A percentile compares a stretch with the other conserved stretches of the same genome.
phyloP scores from a whole-genome alignment of 2,888 invertebrate genomes.

The Synergus gifuensis region DNA sequence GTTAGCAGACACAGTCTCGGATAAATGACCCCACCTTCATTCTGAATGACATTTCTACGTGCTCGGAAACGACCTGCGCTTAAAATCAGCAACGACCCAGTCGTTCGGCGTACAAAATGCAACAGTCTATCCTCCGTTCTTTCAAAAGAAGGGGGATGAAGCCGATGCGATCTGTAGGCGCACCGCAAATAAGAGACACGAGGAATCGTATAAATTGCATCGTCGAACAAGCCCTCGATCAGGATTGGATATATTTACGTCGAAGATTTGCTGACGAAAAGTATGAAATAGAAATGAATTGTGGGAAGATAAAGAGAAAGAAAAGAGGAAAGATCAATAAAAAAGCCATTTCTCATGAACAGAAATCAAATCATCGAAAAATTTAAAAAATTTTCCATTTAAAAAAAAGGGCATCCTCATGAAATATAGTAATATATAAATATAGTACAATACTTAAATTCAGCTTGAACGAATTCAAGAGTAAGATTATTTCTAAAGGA shows the following conservation, averaged over 20 bases:
- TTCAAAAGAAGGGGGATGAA: constrained; percentile 32
- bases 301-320: neutral
- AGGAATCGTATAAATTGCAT: constrained; percentile 39
- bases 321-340: neutral
- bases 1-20: constrained; percentile 28
- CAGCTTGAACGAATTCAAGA: neutral
- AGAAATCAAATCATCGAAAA: neutral
- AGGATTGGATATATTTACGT: constrained; percentile 36
- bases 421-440: neutral
- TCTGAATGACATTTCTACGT: constrained; percentile 52
- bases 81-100: constrained; percentile 45
- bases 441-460: neutral
- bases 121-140: constrained; percentile 32
- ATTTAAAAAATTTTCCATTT: neutral
- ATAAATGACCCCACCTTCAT: constrained; percentile 49
- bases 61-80: constrained; percentile 47
- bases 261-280: constrained; percentile 27
- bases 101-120: constrained; percentile 36
- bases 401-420: neutral
- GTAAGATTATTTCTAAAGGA: constrained; percentile 35
- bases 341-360: neutral
- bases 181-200: constrained; percentile 38
- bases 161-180: constrained; percentile 28
- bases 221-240: constrained; percentile 4
- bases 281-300: constrained; percentile 2